These are phyloP conservation scores for Noturus placidus DNA, from an alignment of 2,113 vertebrate genomes.

Conservation along the genomic window DNA sequence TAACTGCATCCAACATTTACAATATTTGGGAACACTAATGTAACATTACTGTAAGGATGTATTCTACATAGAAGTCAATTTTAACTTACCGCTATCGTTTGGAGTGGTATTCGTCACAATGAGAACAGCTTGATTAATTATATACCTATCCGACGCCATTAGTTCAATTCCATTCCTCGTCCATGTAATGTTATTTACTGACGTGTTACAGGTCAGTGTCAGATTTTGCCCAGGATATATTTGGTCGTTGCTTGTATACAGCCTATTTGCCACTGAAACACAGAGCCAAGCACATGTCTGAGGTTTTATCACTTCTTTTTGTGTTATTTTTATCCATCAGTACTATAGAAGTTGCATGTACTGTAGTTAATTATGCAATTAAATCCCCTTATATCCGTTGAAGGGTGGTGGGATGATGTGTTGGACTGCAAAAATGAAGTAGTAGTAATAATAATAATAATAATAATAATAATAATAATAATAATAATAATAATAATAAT, in stretches of 20 bases:
- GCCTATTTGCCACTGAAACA: not conserved
- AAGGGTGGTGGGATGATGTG: not conserved
- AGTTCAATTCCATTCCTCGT: slow-evolving; percentile 6
- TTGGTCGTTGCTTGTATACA: not conserved
- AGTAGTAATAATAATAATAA: not conserved
- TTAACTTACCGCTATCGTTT: slow-evolving; percentile 25
- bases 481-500: too few species aligned
- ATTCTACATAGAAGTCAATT: not conserved
- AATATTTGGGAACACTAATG: not conserved
- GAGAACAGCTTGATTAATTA: not conserved
- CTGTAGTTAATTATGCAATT: not conserved
- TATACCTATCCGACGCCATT: not conserved
- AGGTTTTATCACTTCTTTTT: not conserved
- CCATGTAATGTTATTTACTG: not conserved
- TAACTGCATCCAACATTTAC: not conserved
- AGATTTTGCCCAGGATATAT: slow-evolving; percentile 39
- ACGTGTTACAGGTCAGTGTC: slow-evolving; percentile 6
- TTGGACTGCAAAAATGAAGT: not conserved
- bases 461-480: not conserved
- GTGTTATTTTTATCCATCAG: not conserved
- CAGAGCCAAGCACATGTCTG: not conserved
- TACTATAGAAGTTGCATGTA: not conserved
- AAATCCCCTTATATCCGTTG: not conserved
- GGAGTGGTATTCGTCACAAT: not conserved
- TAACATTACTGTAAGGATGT: not conserved